Conservation (phyloP, 2,113 vertebrate genomes). For the Elephantulus edwardii region DNA sequence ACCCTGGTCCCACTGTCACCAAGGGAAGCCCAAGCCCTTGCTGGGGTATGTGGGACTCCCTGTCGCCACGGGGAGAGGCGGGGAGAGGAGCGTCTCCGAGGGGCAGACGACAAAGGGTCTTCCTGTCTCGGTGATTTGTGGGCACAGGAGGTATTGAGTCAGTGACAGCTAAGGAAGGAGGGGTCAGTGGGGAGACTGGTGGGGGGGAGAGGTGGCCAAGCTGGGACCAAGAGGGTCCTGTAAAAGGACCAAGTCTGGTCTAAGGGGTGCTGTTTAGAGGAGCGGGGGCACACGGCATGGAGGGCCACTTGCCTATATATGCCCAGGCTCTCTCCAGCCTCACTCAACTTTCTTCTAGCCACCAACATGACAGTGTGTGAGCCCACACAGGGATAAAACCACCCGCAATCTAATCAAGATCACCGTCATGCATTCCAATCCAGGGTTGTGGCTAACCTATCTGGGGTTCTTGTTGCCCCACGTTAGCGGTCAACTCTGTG, state of each 20-base stretch:
- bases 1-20: conserved; percentile 19
- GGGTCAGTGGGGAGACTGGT: not conserved
- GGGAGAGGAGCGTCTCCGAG: conserved; percentile 49
- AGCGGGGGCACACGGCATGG: not conserved
- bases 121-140: conserved; percentile 70
- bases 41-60: conserved; percentile 64
- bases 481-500: not conserved
- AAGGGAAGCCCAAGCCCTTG: conserved; percentile 56
- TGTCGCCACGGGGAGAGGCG: conserved; percentile 56
- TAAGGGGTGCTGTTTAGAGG: not conserved
- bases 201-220: not conserved
- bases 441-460: not conserved
- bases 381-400: too few relatives aligned
- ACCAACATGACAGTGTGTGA: not conserved
- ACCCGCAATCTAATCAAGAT: not conserved
- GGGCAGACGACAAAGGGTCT: conserved; percentile 63
- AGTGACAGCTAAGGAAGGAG: conserved; percentile 18
- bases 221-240: not conserved
- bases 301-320: not conserved
- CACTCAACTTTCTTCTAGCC: not conserved
- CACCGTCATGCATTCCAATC: too few relatives aligned
- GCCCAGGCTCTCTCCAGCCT: not conserved
- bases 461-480: not conserved
- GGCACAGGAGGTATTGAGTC: conserved; percentile 27
- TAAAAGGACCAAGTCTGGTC: not conserved